Percentiles rank a stretch among this genome's conserved stretches.
Evolutionary conservation across 2,797 vertebrate species (phyloP).

Genomic region (Distichodus sexfasciatus): DNA sequence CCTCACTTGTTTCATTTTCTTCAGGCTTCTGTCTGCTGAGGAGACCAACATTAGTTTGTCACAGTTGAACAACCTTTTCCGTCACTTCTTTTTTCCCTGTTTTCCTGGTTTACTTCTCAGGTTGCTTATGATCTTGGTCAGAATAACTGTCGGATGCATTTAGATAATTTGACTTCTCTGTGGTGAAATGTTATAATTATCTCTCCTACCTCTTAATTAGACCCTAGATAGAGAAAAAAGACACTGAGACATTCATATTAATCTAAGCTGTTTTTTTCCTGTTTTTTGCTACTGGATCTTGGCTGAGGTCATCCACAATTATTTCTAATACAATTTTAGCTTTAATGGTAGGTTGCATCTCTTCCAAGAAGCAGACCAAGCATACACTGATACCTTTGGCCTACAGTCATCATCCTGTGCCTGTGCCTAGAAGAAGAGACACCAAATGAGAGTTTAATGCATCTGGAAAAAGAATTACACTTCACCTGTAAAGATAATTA

Average conservation of each 20-base stretch:
- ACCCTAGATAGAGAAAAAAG: conserved; percentile 39
- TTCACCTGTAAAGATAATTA: conserved; percentile 20
- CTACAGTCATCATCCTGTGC: background rate
- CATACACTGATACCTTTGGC: conserved; percentile 11
- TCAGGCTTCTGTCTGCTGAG: background rate
- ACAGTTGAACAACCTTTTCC: no score
- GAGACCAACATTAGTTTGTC: no score
- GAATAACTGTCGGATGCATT: no score
- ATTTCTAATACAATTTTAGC: conserved; percentile 34
- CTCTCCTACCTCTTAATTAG: conserved; percentile 56
- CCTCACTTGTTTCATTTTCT: conserved; percentile 24
- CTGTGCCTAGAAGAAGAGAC: background rate
- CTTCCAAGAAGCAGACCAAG: background rate
- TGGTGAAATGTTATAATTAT: conserved; percentile 41
- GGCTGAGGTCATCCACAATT: conserved; percentile 41
- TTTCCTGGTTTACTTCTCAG: no score
- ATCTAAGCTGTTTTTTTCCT: background rate
- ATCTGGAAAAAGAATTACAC: background rate
- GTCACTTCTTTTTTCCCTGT: no score
- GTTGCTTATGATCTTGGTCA: no score
- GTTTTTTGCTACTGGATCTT: conserved; percentile 13
- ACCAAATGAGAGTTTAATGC: background rate
- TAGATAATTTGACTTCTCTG: conserved; percentile 22
- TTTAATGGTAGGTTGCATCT: conserved; percentile 30
- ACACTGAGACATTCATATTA: conserved; percentile 16